Evolutionary conservation across 2,113 vertebrate genomes (phyloP).

Genomic region (Rhizomys pruinosus): DNA sequence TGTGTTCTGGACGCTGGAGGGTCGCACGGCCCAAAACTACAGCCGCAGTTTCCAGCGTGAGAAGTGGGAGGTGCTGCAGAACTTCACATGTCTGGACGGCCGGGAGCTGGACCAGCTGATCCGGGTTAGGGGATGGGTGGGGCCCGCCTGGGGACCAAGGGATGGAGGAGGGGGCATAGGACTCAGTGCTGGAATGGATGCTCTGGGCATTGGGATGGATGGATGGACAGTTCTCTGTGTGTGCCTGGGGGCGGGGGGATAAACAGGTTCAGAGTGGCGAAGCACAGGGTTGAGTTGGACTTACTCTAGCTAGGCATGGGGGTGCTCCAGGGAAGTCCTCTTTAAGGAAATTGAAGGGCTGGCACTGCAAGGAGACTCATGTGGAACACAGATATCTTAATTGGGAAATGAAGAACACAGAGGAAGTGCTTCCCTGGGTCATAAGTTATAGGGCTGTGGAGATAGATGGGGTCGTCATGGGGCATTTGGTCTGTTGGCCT

Average conservation of each 20-base stretch:
- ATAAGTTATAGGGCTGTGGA: fast-evolving
- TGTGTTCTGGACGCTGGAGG: constrained; percentile 91
- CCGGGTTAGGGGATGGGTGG: constrained; percentile 84
- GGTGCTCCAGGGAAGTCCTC: too few species aligned
- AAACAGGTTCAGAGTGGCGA: fast-evolving
- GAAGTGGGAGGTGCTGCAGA: constrained; percentile 83
- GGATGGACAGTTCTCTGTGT: too few species aligned
- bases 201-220: neutral
- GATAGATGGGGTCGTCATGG: fast-evolving
- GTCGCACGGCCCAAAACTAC: constrained; percentile 75
- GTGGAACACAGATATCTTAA: too few species aligned
- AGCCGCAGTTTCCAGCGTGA: constrained; percentile 72
- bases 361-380: too few species aligned
- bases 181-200: neutral
- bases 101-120: constrained; percentile 85
- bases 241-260: fast-evolving
- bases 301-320: too few species aligned
- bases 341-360: neutral
- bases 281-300: neutral
- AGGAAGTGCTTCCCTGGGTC: neutral
- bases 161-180: neutral
- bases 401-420: neutral
- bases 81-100: constrained; percentile 87
- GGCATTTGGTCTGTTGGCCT: neutral
- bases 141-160: neutral